phyloP scores from a whole-genome alignment of 2,113 vertebrate genomes.

The Syrrhaptes paradoxus region DNA sequence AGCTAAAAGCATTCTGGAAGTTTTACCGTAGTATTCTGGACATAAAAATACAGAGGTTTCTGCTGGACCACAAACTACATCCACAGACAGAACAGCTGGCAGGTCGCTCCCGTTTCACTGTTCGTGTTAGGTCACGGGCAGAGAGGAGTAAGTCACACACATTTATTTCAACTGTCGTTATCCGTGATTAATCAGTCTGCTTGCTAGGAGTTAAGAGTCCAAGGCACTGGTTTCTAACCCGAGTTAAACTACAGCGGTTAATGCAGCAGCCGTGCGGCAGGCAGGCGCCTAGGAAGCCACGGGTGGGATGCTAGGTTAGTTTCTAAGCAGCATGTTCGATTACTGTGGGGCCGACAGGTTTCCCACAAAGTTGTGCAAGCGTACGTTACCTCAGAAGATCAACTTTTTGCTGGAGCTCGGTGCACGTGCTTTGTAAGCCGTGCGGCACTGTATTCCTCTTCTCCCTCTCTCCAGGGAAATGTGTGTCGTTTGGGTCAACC shows the following conservation, averaged over 20 bases:
- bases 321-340: slow-evolving; percentile 39
- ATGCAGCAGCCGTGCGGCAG: neutral
- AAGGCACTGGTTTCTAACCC: neutral
- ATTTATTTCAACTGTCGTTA: neutral
- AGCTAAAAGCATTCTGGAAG: neutral
- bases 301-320: slow-evolving; percentile 72
- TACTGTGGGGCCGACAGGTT: neutral
- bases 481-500: slow-evolving; percentile 34
- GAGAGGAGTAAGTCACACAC: neutral
- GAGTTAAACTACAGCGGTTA: slow-evolving; percentile 71
- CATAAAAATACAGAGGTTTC: neutral
- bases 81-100: neutral
- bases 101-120: neutral
- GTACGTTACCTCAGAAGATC: slow-evolving; percentile 88
- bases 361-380: neutral
- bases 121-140: neutral
- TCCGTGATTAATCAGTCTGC: neutral
- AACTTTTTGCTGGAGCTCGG: slow-evolving; percentile 78
- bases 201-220: slow-evolving; percentile 22
- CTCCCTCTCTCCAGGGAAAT: slow-evolving; percentile 60
- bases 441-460: slow-evolving; percentile 66
- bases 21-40: neutral
- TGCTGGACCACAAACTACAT: neutral
- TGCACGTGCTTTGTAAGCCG: slow-evolving; percentile 77
- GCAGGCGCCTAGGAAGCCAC: neutral